Base-by-base conservation (phyloP, 2,797 vertebrate genomes). In the Capromys pilorides region DNA sequence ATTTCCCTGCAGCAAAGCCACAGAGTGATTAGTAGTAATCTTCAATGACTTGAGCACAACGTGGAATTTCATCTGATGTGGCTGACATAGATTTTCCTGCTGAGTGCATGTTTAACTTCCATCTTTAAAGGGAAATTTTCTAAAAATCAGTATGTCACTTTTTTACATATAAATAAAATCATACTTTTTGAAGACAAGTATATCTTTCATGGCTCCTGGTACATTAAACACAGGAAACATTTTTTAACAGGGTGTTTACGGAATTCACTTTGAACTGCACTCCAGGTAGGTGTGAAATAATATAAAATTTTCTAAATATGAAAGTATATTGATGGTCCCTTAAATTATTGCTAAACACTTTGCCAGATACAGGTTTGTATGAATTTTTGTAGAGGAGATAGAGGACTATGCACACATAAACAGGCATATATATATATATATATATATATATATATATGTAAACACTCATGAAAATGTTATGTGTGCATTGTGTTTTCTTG, bases 251-350 rank as follows among this genome's bases (percentile, higher is more conserved):
- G 6, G 6, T 26, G 1, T 36, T 61, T 71, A 22, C 82, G 51
- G 66, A 93, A 39, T 79, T 78, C 89, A 73, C 81, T 82, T 92
- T 83, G 33, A 86, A 83, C 45, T 83, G 66, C 2, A 71, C 5
- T 66, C 61, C 41, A 79, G 77, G 12, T 78, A 61, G 51, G 3
- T 67, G 24, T 36, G 84, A 66, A 87, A n/a, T 31, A 31, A 83
- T 86, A 83, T 8, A 41, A 61, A 33, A 41, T 7, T 84, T 83
- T 77, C 7, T 83, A 26, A 84, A 22, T 54, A 21, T 6, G 41
- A 73, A 64, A 7, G 39, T 39, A 7, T 80, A 28, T 18, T 83
- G 22, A 71, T 88, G 19, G 0, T 41, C 3, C 22, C 45, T 22
- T 87, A 79, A 92, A 64, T 33, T 88, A 9, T 57, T 64, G 2